Evolutionary conservation across 23 tunicate species (phyloP), one percentile per base, ranked within the genome.

Genomic region (Trididemnum nubilum): DNA sequence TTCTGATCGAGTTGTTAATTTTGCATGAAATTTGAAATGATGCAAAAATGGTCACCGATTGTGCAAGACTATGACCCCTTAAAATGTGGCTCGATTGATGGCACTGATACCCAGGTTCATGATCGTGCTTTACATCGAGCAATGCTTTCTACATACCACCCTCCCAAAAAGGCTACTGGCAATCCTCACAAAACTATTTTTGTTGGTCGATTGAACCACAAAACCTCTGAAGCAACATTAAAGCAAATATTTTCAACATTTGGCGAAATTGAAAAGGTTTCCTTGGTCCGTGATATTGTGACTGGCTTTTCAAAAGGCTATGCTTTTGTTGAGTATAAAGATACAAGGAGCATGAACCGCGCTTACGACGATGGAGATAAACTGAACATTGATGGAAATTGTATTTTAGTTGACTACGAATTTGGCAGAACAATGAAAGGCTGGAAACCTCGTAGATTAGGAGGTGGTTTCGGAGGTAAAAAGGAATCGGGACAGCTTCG

Each of bases 381-480:
- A 35, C 51, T 79, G 0, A 64, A 50, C 12, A 57, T 92, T 0
- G 97, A 92, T 73, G 92, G 86, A 27, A 63, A 77, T 50, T 33
- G 52, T 21, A 83, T 92, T 38, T n/a, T 92, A 27, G 97, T 92
- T 33, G 97, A 92, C 50, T 92, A 74, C 60, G 97, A 92, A 77
- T 57, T 65, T 64, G 83, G 73, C 0, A 85, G 97, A 33, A 59
- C 27, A 5, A 78, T 92, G 88, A 74, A 81, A 35, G 97, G 97
- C 36, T 92, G 97, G 97, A 50, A 76, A 12, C 97, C 97, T 2
- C 65, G 97, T 1, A 51, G 97, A 21, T 36, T 92, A 3, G 97
- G 97, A 5, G 97, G 97, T 35, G 97, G 97, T n/a, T 92, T 92
- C 72, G 97, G 92, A 15, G 97, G 97, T 0, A 92, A 92, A 77